Percentiles rank a stretch among this genome's conserved stretches.
phyloP scores from a whole-genome alignment of 1,140 invertebrate genomes.

The Cotesia glomerata region DNA sequence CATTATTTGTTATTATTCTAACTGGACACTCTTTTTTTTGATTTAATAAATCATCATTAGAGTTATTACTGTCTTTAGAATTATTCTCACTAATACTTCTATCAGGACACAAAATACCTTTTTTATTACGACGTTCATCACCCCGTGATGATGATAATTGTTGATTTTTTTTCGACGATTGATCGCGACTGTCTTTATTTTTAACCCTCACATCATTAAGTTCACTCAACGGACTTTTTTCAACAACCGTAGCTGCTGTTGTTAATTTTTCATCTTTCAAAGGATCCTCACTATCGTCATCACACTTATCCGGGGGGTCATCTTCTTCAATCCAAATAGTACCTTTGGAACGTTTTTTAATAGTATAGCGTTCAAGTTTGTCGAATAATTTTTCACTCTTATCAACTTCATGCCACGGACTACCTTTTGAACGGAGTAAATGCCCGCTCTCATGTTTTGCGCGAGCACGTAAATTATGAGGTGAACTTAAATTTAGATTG shows the following conservation, averaged over 20 bases:
- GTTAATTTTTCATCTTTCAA: no score
- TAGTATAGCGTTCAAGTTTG: slow-evolving; percentile 57
- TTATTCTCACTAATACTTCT: slow-evolving; percentile 12
- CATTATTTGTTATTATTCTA: background rate
- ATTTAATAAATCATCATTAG: background rate
- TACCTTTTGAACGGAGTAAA: slow-evolving; percentile 58
- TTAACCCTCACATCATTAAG: slow-evolving; percentile 19
- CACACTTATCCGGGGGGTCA: slow-evolving; percentile 45
- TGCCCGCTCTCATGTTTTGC: slow-evolving; percentile 59
- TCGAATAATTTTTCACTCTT: slow-evolving; percentile 54
- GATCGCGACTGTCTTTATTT: slow-evolving; percentile 23
- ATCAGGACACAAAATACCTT: background rate
- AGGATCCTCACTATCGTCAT: slow-evolving; percentile 4
- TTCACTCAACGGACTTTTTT: slow-evolving; percentile 22
- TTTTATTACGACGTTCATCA: slow-evolving; percentile 30
- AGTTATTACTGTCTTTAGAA: slow-evolving; percentile 11
- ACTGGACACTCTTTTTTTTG: background rate
- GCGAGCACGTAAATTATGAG: slow-evolving; percentile 58
- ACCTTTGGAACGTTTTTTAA: slow-evolving; percentile 59
- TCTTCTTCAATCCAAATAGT: slow-evolving; percentile 60
- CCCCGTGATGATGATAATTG: slow-evolving; percentile 14
- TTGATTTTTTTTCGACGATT: slow-evolving; percentile 24
- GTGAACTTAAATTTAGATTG: slow-evolving; percentile 51
- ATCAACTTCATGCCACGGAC: slow-evolving; percentile 52
- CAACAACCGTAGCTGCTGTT: background rate